These are phyloP conservation scores for Typhlomys cinereus DNA, from an alignment of 2,113 vertebrate genomes.

Conservation along the genomic window DNA sequence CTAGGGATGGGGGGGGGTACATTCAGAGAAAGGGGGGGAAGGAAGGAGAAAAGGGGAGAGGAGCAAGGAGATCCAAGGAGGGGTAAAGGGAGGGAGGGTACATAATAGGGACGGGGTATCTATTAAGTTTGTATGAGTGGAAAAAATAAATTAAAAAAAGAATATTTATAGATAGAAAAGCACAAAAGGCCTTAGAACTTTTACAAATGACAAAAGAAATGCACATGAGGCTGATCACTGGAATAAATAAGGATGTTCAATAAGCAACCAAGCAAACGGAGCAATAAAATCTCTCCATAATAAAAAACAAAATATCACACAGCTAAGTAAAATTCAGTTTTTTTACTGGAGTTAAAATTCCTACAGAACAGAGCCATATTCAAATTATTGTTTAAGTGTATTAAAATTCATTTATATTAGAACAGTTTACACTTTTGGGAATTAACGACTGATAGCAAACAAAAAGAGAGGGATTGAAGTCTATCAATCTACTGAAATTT, in stretches of 20 bases:
- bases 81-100: no score
- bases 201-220: constrained; percentile 44
- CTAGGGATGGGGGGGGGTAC: no score
- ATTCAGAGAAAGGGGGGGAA: no score
- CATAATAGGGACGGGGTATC: no score
- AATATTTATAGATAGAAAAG: neutral
- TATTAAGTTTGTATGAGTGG: no score
- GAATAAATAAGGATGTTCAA: neutral
- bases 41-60: no score
- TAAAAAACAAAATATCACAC: constrained; percentile 7
- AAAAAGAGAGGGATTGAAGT: no score
- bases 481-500: no score
- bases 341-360: constrained; percentile 44
- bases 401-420: neutral
- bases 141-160: no score
- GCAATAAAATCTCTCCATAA: constrained; percentile 37
- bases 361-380: neutral
- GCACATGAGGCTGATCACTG: constrained; percentile 1
- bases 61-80: no score
- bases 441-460: neutral
- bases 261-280: neutral
- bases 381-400: constrained; percentile 6
- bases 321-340: constrained; percentile 36
- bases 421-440: no score
- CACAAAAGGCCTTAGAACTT: neutral